Conservation (phyloP, 2,113 vertebrate species). For the Pterocles burchelli region DNA sequence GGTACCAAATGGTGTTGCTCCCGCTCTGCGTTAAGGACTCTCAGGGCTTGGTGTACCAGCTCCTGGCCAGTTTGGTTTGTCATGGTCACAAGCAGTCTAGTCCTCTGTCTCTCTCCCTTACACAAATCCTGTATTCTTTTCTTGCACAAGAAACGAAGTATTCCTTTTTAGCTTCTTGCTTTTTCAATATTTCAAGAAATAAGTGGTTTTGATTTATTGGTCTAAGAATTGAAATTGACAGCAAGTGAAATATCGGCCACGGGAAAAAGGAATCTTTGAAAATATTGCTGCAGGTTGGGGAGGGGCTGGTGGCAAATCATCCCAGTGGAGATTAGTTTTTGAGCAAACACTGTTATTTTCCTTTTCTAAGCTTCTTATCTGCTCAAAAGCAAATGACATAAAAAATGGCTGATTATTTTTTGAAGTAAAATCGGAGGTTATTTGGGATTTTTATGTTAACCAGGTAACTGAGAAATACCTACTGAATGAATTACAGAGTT, state of each 20-base stretch:
- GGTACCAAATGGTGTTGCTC: background rate
- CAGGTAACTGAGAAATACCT: background rate
- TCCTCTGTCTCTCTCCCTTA: background rate
- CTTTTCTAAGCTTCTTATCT: conserved; percentile 45
- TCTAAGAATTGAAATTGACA: background rate
- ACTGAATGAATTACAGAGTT: background rate
- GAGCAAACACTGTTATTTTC: conserved; percentile 25
- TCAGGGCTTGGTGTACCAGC: background rate
- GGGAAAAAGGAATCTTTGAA: background rate
- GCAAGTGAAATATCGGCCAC: background rate
- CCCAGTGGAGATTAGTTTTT: background rate
- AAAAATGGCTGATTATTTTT: background rate
- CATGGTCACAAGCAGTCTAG: background rate
- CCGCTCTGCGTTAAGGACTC: background rate
- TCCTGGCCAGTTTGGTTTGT: background rate
- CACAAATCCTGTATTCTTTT: background rate
- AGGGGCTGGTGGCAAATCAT: background rate
- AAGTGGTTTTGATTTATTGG: background rate
- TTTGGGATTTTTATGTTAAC: conserved; percentile 15
- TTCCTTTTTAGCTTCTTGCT: background rate
- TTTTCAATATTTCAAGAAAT: background rate
- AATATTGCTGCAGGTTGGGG: background rate
- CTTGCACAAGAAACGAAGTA: background rate
- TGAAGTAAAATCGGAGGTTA: background rate
- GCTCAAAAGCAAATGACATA: conserved; percentile 18